Conservation (phyloP, 2,797 vertebrate genomes). For the Leuciscus waleckii region DNA sequence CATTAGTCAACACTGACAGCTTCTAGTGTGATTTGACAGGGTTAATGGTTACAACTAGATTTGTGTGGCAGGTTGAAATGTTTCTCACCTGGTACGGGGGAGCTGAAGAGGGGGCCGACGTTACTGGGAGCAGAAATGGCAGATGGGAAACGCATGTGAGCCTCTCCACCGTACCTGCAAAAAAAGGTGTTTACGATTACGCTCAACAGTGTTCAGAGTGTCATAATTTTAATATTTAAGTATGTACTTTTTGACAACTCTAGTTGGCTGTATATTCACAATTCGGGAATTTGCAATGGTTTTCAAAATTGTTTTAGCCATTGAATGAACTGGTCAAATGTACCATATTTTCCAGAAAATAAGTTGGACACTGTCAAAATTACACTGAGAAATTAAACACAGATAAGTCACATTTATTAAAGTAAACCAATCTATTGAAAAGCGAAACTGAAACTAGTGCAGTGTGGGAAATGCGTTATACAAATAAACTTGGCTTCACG, state of each 20-base stretch:
- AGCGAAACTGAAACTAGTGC: not conserved
- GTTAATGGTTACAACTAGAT: not conserved
- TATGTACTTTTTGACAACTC: too few relatives aligned
- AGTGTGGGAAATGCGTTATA: not conserved
- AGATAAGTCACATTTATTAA: not conserved
- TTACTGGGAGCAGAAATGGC: conserved; percentile 84
- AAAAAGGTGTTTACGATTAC: too few relatives aligned
- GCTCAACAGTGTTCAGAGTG: too few relatives aligned
- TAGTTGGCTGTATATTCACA: not conserved
- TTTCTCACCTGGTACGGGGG: conserved; percentile 80
- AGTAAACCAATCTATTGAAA: not conserved
- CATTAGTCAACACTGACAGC: not conserved
- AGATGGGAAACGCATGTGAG: conserved; percentile 93
- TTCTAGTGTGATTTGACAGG: not conserved
- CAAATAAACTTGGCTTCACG: not conserved
- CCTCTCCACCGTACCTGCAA: conserved; percentile 94
- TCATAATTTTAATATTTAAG: too few relatives aligned
- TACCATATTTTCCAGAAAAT: not conserved
- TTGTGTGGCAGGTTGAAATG: too few relatives aligned
- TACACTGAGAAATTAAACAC: not conserved
- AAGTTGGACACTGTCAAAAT: not conserved
- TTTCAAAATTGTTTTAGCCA: not conserved
- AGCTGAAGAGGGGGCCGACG: conserved; percentile 85
- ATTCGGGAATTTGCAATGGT: not conserved
- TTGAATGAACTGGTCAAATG: not conserved